These are phyloP conservation scores for Mesembrinibis cayennensis DNA, from an alignment of 2,113 vertebrate species.

Conservation along the genomic window DNA sequence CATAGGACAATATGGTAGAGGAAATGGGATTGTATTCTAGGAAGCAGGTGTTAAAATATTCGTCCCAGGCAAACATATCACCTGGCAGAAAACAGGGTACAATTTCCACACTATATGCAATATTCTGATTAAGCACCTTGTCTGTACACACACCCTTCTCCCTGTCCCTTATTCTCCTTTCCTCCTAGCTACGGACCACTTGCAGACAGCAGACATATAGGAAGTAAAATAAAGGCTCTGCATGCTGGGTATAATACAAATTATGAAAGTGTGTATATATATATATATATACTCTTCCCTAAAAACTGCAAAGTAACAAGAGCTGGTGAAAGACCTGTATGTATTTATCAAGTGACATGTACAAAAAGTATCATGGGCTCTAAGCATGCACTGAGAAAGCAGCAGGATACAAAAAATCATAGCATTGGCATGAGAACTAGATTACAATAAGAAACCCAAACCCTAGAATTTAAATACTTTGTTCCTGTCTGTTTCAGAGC, in stretches of 20 bases:
- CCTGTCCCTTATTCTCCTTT: neutral
- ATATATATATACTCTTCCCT: neutral
- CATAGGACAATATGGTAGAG: neutral
- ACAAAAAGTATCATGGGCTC: neutral
- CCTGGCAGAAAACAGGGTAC: neutral
- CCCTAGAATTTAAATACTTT: neutral
- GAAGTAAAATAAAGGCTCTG: neutral
- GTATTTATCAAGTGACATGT: neutral
- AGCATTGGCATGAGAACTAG: neutral
- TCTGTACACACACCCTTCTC: neutral
- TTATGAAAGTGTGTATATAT: neutral
- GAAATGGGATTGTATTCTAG: neutral
- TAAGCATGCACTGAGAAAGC: neutral
- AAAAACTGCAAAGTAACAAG: neutral
- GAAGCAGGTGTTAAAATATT: neutral
- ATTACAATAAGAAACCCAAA: neutral
- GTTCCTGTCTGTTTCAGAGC: neutral
- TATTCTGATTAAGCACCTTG: neutral
- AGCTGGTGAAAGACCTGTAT: neutral
- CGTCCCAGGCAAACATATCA: neutral
- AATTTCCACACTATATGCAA: neutral
- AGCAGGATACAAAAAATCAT: neutral
- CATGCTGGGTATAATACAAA: neutral
- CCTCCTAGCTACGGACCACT: neutral
- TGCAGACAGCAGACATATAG: neutral